A percentile compares a stretch with the other conserved stretches of the same genome.
Conservation (phyloP, 92 coral and sea anemone species). For the Heteractis magnifica region DNA sequence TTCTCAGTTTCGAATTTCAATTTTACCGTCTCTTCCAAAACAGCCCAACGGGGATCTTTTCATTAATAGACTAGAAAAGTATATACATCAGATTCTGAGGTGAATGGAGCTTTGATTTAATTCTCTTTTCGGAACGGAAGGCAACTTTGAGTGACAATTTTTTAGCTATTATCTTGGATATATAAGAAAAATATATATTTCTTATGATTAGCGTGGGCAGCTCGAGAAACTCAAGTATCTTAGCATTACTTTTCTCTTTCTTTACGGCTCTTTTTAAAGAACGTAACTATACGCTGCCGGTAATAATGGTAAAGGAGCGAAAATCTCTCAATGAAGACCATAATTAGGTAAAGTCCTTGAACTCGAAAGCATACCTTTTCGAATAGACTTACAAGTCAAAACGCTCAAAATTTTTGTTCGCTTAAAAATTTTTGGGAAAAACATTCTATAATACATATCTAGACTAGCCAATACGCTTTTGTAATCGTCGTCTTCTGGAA, state of each 20-base stretch:
- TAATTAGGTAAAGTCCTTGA: not conserved
- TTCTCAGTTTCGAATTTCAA: too few relatives aligned
- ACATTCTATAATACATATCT: too few relatives aligned
- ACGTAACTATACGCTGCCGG: not conserved
- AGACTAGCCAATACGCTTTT: too few relatives aligned
- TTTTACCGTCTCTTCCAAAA: too few relatives aligned
- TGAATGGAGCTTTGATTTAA: too few relatives aligned
- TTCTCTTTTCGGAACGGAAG: not conserved
- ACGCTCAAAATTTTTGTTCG: too few relatives aligned
- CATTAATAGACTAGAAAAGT: too few relatives aligned
- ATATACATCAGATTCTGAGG: too few relatives aligned
- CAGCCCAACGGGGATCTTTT: too few relatives aligned
- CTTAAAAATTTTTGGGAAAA: too few relatives aligned
- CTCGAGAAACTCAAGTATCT: not conserved
- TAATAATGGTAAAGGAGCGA: not conserved
- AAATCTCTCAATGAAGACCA: not conserved
- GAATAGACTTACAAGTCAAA: too few relatives aligned
- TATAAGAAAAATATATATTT: not conserved
- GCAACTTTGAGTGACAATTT: not conserved
- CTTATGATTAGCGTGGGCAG: not conserved
- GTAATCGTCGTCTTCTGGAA: too few relatives aligned
- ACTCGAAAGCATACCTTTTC: not conserved
- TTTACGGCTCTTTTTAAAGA: not conserved
- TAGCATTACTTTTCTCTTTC: not conserved
- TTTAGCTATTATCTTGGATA: not conserved